Conservation (phyloP, 2,888 invertebrate genomes). For the Rhingia campestris region DNA sequence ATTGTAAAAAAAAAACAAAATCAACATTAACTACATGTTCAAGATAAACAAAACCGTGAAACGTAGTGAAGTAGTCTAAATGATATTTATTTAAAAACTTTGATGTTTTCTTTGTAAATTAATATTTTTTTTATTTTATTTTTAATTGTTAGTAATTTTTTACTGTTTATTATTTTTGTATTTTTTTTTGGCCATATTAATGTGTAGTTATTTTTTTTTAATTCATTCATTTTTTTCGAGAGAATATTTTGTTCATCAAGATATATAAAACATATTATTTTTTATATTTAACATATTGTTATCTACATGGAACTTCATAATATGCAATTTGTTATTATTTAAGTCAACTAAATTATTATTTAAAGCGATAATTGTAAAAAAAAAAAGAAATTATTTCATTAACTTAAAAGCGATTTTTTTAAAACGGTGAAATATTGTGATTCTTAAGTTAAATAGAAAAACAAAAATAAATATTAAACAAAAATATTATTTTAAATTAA, state of each 20-base stretch:
- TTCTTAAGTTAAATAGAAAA: constrained; percentile 62
- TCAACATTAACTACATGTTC: neutral
- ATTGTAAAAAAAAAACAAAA: constrained; percentile 42
- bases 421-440: constrained; percentile 68
- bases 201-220: constrained; percentile 48
- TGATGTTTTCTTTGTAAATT: constrained; percentile 45
- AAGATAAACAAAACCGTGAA: constrained; percentile 30
- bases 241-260: constrained; percentile 21
- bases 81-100: constrained; percentile 69
- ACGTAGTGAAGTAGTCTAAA: constrained; percentile 54
- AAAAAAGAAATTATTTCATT: constrained; percentile 27
- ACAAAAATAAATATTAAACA: constrained; percentile 55
- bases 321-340: constrained; percentile 31
- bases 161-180: constrained; percentile 31
- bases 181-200: constrained; percentile 71
- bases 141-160: constrained; percentile 47
- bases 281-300: constrained; percentile 51
- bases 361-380: neutral
- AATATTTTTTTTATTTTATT: constrained; percentile 31
- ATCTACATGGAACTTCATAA: constrained; percentile 32
- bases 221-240: neutral
- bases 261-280: constrained; percentile 12
- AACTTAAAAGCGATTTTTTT: constrained; percentile 52
- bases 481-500: constrained; percentile 55
- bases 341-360: constrained; percentile 64